Evolutionary conservation across 2,797 vertebrate species (phyloP).

Genomic region (Champsocephalus gunnari): DNA sequence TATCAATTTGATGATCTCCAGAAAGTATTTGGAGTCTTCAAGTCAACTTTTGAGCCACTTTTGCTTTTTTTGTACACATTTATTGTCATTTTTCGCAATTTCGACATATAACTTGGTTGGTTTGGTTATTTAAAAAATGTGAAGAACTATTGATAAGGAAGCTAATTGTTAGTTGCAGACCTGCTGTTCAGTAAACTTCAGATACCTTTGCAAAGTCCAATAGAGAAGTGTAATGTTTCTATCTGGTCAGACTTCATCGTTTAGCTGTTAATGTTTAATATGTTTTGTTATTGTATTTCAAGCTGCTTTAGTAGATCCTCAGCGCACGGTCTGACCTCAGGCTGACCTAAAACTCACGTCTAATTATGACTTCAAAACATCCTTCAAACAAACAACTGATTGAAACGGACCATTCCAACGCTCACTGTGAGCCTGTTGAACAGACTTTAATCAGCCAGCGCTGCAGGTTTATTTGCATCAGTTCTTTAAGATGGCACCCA

Average conservation of each 20-base stretch:
- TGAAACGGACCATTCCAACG: slow-evolving; percentile 43
- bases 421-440: slow-evolving; percentile 55
- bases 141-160: not conserved
- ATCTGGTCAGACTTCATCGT: slow-evolving; percentile 1
- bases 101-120: no score
- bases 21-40: no score
- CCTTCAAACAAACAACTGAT: slow-evolving; percentile 46
- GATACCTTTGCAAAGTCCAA: not conserved
- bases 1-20: no score
- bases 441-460: slow-evolving; percentile 78
- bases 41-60: no score
- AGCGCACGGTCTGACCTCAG: slow-evolving; percentile 33
- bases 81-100: no score
- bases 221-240: not conserved
- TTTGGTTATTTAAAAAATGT: not conserved
- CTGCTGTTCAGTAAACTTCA: not conserved
- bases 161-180: not conserved
- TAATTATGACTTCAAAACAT: slow-evolving; percentile 37
- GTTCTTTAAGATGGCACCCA: slow-evolving; percentile 77
- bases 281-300: slow-evolving; percentile 1
- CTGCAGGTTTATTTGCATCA: slow-evolving; percentile 71
- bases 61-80: no score
- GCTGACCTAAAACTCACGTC: slow-evolving; percentile 29
- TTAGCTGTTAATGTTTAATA: not conserved
- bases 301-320: slow-evolving; percentile 14